A percentile compares a stretch with the other conserved stretches of the same genome.
These are phyloP conservation scores for Mellivora capensis DNA, from an alignment of 2,113 vertebrate genomes.

Conservation along the genomic window DNA sequence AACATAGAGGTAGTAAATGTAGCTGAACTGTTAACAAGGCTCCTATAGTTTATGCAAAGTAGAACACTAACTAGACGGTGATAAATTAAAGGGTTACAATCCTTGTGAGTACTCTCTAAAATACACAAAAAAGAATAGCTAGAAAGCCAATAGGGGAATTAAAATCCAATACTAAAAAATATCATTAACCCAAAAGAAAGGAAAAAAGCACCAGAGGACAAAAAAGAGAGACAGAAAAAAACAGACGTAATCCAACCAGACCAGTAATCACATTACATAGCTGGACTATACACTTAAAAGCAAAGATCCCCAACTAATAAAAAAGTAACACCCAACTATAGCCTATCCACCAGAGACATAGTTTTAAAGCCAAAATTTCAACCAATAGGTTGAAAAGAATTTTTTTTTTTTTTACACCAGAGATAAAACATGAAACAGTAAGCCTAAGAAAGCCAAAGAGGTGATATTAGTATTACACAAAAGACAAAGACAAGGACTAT, in stretches of 20 bases:
- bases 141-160: not conserved
- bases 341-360: not conserved
- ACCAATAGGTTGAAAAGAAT: not conserved
- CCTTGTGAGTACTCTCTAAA: not conserved
- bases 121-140: not conserved
- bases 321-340: not conserved
- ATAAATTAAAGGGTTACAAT: not conserved
- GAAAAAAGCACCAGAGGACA: not conserved
- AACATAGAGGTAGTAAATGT: not conserved
- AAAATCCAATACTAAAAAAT: not conserved
- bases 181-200: not conserved
- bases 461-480: not conserved
- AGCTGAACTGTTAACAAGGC: not conserved
- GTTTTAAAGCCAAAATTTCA: not conserved
- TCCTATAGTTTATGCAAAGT: not conserved
- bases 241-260: not conserved
- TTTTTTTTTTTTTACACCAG: not conserved
- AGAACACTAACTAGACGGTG: not conserved
- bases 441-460: not conserved
- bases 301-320: not conserved
- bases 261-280: not conserved
- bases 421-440: not conserved
- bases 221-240: not conserved
- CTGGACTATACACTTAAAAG: not conserved
- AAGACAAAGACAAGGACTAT: not conserved